Evolutionary conservation across 2,113 vertebrate genomes (phyloP).

Genomic region (Eubucco bourcierii): DNA sequence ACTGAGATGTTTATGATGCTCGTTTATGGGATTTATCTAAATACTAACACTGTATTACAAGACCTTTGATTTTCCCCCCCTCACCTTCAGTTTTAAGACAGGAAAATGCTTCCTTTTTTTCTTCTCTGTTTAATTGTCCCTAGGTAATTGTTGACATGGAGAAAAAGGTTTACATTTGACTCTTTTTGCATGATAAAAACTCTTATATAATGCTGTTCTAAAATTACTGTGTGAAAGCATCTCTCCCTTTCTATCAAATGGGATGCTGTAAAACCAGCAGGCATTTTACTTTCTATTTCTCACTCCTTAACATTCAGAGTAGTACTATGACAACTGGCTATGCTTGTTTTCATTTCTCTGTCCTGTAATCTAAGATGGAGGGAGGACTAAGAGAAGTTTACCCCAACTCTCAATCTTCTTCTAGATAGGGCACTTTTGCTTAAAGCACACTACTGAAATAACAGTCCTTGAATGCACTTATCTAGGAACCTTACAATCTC

Average conservation of each 20-base stretch:
- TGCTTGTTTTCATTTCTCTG: not conserved
- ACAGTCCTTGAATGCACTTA: not conserved
- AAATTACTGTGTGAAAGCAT: conserved; percentile 45
- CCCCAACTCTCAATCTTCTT: not conserved
- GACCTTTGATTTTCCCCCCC: not conserved
- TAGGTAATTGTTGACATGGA: not conserved
- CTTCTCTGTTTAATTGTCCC: not conserved
- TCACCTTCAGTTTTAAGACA: not conserved
- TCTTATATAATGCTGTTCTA: conserved; percentile 17
- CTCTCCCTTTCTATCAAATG: not conserved
- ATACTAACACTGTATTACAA: not conserved
- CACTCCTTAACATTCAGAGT: not conserved
- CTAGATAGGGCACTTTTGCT: not conserved
- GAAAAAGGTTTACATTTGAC: conserved; percentile 4
- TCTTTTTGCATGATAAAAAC: not conserved
- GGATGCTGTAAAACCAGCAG: not conserved
- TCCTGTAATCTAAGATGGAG: not conserved
- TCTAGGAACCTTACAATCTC: not conserved
- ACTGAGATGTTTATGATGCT: not conserved
- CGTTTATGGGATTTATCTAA: not conserved
- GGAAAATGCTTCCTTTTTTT: not conserved
- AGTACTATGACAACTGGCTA: not conserved
- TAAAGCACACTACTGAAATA: not conserved
- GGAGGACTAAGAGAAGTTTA: not conserved
- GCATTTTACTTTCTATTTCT: conserved; percentile 14